Base-by-base conservation (phyloP, 2,797 vertebrate species). In the Tenualosa ilisha region DNA sequence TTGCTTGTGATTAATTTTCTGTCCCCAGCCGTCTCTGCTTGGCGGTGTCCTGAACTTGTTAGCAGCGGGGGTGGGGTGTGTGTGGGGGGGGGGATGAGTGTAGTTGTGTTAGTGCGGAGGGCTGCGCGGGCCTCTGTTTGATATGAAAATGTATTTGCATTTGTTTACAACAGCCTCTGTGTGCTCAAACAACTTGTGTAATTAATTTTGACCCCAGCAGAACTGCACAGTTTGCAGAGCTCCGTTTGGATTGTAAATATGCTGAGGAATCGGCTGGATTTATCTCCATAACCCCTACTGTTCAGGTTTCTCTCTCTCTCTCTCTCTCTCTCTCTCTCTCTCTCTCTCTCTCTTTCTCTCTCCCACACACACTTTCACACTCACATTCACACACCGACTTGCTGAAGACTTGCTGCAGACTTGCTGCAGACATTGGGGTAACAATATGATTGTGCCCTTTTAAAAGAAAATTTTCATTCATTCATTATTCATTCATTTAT, bases 131-230 rank as follows among this genome's bases (percentile, higher is more conserved):
- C 9, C 89, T 87, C 93, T 93, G 92, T 94, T 95, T 94, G 92
- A 93, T 93, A 92, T 91, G 85, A 91, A 92, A 94, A 93, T 90
- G 86, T 90, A 93, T 93, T 95, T 94, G 92, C 89, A 89, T 94
- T 93, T 95, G 94, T 95, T 94, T 95, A 94, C 93, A 93, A 91
- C 92, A 93, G 93, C 94, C 93, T 94, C 91, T 94, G 91, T 93
- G 91, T 93, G 91, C 93, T 94, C 92, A 94, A 92, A 75, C 92
- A 93, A 91, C 91, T 92, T 92, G 89, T 88, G 91, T 94, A 94
- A 95, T 96, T 95, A 93, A 94, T 93, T 95, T 93, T 93, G 93
- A 94, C 94, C 94, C 68, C 87, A 92, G 92, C 86, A 88, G 86
- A 95, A 93, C 88, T 91, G 89, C 43, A 50, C 59, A 37, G 82